Percentiles rank a stretch among this genome's conserved stretches.
Evolutionary conservation across 2,888 invertebrate genomes (phyloP).

Genomic region (Cheiracanthium punctorium): DNA sequence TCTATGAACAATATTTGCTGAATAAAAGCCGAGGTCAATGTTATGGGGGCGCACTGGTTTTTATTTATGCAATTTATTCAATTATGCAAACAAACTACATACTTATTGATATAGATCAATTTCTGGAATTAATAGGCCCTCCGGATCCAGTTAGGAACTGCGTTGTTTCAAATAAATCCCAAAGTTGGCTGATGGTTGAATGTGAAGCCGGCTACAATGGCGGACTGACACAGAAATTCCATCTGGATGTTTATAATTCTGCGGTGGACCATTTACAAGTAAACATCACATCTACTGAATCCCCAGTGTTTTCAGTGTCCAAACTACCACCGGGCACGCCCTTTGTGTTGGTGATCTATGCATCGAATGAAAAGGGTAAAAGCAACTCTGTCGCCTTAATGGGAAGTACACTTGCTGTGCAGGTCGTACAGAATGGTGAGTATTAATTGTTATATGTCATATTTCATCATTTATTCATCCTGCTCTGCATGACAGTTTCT

Average conservation of each 20-base stretch:
- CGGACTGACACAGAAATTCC: slow-evolving; percentile 89
- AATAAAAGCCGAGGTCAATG: no score
- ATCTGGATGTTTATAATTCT: slow-evolving; percentile 83
- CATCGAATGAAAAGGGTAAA: slow-evolving; percentile 88
- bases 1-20: no score
- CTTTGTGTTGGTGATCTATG: slow-evolving; percentile 86
- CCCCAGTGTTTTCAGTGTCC: slow-evolving; percentile 84
- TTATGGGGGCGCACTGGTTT: no score
- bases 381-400: slow-evolving; percentile 87
- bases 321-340: slow-evolving; percentile 84
- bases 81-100: no score
- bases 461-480: no score
- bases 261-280: slow-evolving; percentile 83
- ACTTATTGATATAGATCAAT: neutral
- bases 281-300: slow-evolving; percentile 83
- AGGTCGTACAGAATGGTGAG: slow-evolving; percentile 51
- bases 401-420: slow-evolving; percentile 80
- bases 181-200: slow-evolving; percentile 87
- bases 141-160: slow-evolving; percentile 95
- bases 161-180: slow-evolving; percentile 88
- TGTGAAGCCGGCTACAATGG: slow-evolving; percentile 94
- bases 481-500: no score
- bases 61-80: no score
- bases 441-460: neutral
- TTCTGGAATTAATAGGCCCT: slow-evolving; percentile 81